Evolutionary conservation across 2,113 vertebrate genomes (phyloP).

Genomic region (Rhodinocichla rosea): DNA sequence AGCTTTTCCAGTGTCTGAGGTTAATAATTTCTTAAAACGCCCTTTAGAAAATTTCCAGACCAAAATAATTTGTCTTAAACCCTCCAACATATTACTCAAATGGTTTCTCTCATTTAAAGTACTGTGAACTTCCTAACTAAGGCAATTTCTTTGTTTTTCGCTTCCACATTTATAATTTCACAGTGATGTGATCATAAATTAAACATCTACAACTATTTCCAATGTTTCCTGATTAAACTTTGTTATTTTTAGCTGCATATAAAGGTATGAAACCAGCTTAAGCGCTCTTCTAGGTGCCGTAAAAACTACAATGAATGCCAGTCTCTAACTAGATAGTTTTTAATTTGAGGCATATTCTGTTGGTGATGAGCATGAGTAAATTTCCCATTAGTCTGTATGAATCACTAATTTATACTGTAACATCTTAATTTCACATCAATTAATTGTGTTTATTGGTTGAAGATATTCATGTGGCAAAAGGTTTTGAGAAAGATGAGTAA

Average conservation of each 20-base stretch:
- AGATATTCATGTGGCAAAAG: background rate
- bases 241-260: background rate
- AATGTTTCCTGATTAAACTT: background rate
- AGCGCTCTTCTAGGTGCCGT: background rate
- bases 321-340: background rate
- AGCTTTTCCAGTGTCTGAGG: background rate
- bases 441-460: slow-evolving; percentile 16
- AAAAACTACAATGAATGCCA: background rate
- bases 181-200: background rate
- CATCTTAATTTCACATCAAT: slow-evolving; percentile 18
- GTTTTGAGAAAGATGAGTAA: slow-evolving; percentile 20
- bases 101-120: background rate
- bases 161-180: slow-evolving; percentile 19
- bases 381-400: slow-evolving; percentile 10
- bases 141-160: background rate
- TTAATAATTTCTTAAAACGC: background rate
- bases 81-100: background rate
- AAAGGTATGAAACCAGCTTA: background rate
- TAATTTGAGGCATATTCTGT: background rate
- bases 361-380: background rate
- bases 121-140: background rate
- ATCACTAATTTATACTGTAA: background rate
- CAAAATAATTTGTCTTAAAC: background rate
- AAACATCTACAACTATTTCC: background rate
- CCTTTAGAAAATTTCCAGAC: background rate